These are phyloP conservation scores for Cosmorhoe ocellata DNA, from an alignment of 2,888 invertebrate species.

Conservation along the genomic window DNA sequence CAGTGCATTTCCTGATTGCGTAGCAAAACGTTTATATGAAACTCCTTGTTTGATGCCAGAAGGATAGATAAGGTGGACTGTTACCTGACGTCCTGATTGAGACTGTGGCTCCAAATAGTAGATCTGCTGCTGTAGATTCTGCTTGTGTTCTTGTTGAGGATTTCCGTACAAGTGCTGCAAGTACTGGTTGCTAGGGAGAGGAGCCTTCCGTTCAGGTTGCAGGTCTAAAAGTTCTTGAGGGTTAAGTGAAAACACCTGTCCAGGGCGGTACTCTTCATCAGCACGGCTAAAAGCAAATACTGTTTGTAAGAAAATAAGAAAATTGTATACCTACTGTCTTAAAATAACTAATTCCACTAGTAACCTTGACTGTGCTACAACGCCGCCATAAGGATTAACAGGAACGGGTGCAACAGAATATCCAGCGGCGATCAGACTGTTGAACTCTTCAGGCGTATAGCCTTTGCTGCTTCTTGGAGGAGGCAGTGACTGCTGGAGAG, in stretches of 20 bases:
- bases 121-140: slow-evolving; percentile 66
- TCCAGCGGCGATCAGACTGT: slow-evolving; percentile 39
- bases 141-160: slow-evolving; percentile 64
- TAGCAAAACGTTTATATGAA: too few relatives aligned
- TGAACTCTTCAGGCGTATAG: slow-evolving; percentile 42
- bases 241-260: slow-evolving; percentile 73
- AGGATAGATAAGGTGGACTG: too few relatives aligned
- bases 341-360: slow-evolving; percentile 24
- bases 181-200: slow-evolving; percentile 55
- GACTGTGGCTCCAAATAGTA: slow-evolving; percentile 71
- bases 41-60: too few relatives aligned
- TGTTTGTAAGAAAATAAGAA: neutral
- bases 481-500: slow-evolving; percentile 34
- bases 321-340: neutral
- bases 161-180: slow-evolving; percentile 65
- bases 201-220: slow-evolving; percentile 71
- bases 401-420: slow-evolving; percentile 41
- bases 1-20: too few relatives aligned
- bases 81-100: slow-evolving; percentile 65
- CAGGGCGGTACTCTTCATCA: slow-evolving; percentile 71
- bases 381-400: slow-evolving; percentile 27
- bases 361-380: slow-evolving; percentile 27
- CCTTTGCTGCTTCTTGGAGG: slow-evolving; percentile 40
- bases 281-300: slow-evolving; percentile 47
- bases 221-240: slow-evolving; percentile 67